Evolutionary conservation across 2,888 invertebrate genomes (phyloP), one percentile per base, ranked within the genome.

Genomic region (Cephus nigrinus): DNA sequence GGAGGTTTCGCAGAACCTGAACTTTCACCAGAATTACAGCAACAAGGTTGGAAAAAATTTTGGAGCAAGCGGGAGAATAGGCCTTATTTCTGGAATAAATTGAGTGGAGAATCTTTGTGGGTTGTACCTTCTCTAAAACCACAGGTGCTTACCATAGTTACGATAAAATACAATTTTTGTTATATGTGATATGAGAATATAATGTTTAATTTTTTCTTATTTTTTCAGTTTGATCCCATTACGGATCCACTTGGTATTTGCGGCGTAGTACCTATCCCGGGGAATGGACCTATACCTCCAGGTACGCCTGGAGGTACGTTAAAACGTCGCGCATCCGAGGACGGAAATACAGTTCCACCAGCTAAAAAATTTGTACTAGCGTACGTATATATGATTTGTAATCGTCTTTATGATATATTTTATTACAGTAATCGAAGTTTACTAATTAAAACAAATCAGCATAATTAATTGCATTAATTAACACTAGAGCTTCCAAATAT

Each of bases 41-140:
- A 97, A 89, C 97, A 97, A 89, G 99, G 98, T 9, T 99, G 99
- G 99, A 95, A 98, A 81, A 98, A 97, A 88, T 98, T 97, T 92
- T 99, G 98, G 98, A 98, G 98, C 32, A 97, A 98, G 89, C 93
- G 98, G 77, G 98, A 99, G 92, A 98, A 97, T 90, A 93, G 98
- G 36, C 98, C 98, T 2, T 99, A 99, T 91, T 99, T 97, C 92
- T 99, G 98, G 97, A 99, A 99, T 91, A 98, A 98, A 92, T 92
- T 96, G 34, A 98, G 98, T 0, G 98, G 98, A 76, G 98, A 98
- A 92, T 98, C 98, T n/a, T 93, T 98, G 85, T 99, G 99, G 99
- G 98, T 99, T 91, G 95, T 98, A 94, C 98, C 98, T 23, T 94
- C 95, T n/a, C 92, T 95, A 12, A 95, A 95, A 89, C 94, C 95